Evolutionary conservation across 2,113 vertebrate genomes (phyloP), one percentile per base, ranked within the genome.

Genomic region (Semnornis frantzii): DNA sequence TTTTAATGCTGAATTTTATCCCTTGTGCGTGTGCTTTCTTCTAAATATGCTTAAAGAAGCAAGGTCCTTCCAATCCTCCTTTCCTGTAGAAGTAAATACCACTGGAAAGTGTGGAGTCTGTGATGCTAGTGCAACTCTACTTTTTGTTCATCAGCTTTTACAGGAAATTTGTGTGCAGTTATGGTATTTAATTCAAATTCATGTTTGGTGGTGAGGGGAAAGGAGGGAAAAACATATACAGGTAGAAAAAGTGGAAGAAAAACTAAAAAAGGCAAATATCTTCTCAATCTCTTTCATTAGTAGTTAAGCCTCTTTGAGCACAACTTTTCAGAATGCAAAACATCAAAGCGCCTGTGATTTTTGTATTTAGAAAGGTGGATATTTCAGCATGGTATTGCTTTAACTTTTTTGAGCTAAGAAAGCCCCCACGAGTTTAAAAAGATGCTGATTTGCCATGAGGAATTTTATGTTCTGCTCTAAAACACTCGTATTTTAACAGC

Each of bases 401-500:
- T 42, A 79, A 50, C 21, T 9, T 72, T 83, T 71, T 54, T 54
- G 16, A 62, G 31, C 30, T 42, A 10, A 2, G 39, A 58, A 33
- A 69, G 73, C 14, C 23, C 31, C 19, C 9, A 4, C 10, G 33
- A 64, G 8, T 33, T 63, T 60, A 58, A 4, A 3, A 42, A 50
- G 17, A 15, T 79, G 12, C 9, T 75, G 7, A 54, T 81, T 94
- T 77, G 15, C 18, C 27, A 0, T 28, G 50, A 80, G 12, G 89
- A 73, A 68, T 75, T 79, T 74, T 18, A n/a, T 48, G 10, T 93
- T 87, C 63, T 92, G 14, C 64, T 80, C 33, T 73, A 10, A 94
- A 93, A 80, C 69, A 33, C 83, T 86, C 94, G 46, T 96, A 3
- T 95, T 52, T 94, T 92, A 88, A 92, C 98, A 99, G 99, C 97